phyloP scores from a whole-genome alignment of 2,113 vertebrate species.

The Peromyscus leucopus region DNA sequence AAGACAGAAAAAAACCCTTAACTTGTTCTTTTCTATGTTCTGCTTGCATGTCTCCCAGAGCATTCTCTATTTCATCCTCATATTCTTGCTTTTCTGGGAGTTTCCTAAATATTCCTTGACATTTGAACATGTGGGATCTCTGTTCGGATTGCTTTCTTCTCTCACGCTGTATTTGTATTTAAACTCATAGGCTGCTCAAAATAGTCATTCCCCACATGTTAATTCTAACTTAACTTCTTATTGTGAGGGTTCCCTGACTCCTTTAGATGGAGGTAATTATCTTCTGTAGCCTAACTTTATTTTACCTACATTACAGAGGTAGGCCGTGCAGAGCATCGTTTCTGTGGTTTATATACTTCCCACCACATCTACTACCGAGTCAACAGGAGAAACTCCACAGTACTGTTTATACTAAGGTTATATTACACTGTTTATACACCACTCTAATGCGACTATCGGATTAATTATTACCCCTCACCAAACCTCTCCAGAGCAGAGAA shows the following conservation, averaged over 20 bases:
- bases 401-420: not conserved
- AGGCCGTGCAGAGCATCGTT: not conserved
- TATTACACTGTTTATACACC: not conserved
- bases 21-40: not conserved
- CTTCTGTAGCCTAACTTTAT: not conserved
- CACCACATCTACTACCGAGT: not conserved
- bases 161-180: not conserved
- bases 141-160: not conserved
- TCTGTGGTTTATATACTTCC: not conserved
- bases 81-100: not conserved
- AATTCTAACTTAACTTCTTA: constrained; percentile 27
- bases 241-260: not conserved
- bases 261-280: not conserved
- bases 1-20: not conserved
- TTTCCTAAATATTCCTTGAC: constrained; percentile 5
- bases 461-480: not conserved
- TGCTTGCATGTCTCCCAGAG: not conserved
- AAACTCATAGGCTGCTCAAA: not conserved
- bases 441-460: not conserved
- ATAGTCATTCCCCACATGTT: constrained; percentile 14
- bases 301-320: not conserved
- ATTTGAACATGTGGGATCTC: not conserved
- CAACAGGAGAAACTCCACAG: not conserved
- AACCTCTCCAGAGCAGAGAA: not conserved
- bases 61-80: not conserved